Percentiles rank a stretch among this genome's conserved stretches.
Conservation (phyloP, 2,888 invertebrate genomes). For the Conus canariensis region DNA sequence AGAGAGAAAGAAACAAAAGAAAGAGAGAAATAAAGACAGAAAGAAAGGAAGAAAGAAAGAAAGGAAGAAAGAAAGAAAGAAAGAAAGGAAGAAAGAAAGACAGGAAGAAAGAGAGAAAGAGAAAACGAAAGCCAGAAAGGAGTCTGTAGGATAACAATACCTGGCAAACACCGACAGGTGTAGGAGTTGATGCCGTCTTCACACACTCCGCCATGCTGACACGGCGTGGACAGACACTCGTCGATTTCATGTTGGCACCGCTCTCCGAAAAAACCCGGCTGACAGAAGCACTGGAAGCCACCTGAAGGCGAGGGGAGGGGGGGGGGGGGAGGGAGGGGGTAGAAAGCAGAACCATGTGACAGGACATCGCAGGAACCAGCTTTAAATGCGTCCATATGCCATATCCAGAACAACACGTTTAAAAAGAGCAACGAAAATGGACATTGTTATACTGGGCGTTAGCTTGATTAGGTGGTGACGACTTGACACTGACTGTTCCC, state of each 20-base stretch:
- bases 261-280: constrained; percentile 65
- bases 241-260: constrained; percentile 91
- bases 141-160: constrained; percentile 73
- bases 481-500: too few species aligned
- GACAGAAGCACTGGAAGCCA: constrained; percentile 82
- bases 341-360: not conserved
- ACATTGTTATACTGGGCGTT: too few species aligned
- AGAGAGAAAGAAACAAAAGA: too few species aligned
- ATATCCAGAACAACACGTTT: too few species aligned
- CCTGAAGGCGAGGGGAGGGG: constrained; percentile 53
- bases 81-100: too few species aligned
- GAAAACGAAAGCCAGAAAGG: not conserved
- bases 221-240: constrained; percentile 96
- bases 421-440: too few species aligned
- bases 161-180: constrained; percentile 93
- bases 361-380: too few species aligned
- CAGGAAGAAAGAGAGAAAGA: not conserved
- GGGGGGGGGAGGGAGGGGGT: not conserved
- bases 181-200: constrained; percentile 97
- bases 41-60: too few species aligned
- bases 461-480: too few species aligned
- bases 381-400: too few species aligned
- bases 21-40: too few species aligned
- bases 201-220: constrained; percentile 95
- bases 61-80: too few species aligned